Conservation (phyloP, 2,888 invertebrate species). For the Epirrita christyi region DNA sequence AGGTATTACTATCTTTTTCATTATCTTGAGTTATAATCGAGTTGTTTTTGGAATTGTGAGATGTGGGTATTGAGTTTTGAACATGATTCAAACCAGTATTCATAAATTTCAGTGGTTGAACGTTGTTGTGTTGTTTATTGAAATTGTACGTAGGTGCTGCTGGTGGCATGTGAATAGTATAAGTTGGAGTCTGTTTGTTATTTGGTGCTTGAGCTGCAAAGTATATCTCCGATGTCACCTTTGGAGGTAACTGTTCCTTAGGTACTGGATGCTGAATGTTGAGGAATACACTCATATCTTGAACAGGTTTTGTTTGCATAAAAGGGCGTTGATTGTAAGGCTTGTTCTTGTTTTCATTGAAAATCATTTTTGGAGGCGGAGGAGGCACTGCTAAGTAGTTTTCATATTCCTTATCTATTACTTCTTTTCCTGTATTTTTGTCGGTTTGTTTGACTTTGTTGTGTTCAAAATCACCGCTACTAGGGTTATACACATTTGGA, state of each 20-base stretch:
- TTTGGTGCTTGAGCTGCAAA: conserved; percentile 75
- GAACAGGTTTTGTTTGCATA: conserved; percentile 73
- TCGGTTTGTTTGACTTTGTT: conserved; percentile 53
- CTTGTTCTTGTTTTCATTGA: conserved; percentile 65
- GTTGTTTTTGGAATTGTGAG: conserved; percentile 56
- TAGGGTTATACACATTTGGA: conserved; percentile 64
- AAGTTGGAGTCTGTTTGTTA: conserved; percentile 68
- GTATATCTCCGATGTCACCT: conserved; percentile 80
- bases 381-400: conserved; percentile 80
- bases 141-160: conserved; percentile 50
- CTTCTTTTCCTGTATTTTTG: conserved; percentile 64
- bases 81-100: conserved; percentile 38
- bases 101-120: conserved; percentile 30
- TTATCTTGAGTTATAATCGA: conserved; percentile 51
- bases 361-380: conserved; percentile 70
- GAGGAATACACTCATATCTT: conserved; percentile 78
- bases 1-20: conserved; percentile 58
- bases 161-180: conserved; percentile 71
- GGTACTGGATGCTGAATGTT: conserved; percentile 76
- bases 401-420: conserved; percentile 79
- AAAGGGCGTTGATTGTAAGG: conserved; percentile 69
- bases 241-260: conserved; percentile 67
- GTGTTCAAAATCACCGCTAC: conserved; percentile 64
- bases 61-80: conserved; percentile 51
- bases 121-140: conserved; percentile 43